phyloP scores from a whole-genome alignment of 2,113 vertebrate genomes.

The Chascanopsetta lugubris region DNA sequence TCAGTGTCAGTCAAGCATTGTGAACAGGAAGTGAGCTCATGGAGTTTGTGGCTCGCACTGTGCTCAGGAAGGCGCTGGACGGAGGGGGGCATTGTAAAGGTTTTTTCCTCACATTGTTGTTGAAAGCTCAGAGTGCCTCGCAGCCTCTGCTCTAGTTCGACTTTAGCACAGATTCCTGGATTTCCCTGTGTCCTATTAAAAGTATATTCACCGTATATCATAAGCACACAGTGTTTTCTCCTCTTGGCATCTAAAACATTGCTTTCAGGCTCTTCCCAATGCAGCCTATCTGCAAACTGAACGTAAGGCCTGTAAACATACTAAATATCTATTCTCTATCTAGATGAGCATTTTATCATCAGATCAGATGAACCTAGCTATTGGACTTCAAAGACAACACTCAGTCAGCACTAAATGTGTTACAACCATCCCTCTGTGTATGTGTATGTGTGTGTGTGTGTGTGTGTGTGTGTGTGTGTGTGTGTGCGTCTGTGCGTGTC shows the following conservation, averaged over 20 bases:
- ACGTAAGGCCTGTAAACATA: background rate
- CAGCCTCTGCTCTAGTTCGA: constrained; percentile 12
- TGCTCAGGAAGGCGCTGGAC: constrained; percentile 66
- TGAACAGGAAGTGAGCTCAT: constrained; percentile 76
- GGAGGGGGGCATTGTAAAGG: constrained; percentile 48
- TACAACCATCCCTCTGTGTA: constrained; percentile 21
- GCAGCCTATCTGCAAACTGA: background rate
- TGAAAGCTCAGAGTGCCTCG: constrained; percentile 28
- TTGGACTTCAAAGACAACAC: constrained; percentile 66
- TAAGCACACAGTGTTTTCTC: background rate
- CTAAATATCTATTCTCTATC: background rate
- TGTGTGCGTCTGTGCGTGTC: too few species aligned
- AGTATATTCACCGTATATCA: accelerated
- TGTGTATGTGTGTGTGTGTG: constrained; percentile 12
- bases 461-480: constrained; percentile 7
- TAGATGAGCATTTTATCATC: constrained; percentile 33
- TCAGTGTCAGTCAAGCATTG: constrained; percentile 13
- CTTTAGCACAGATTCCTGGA: background rate
- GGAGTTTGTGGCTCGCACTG: constrained; percentile 41
- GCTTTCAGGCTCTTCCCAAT: background rate
- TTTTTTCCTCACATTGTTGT: constrained; percentile 77
- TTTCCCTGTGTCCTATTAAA: background rate
- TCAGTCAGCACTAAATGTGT: constrained; percentile 37
- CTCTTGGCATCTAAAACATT: background rate
- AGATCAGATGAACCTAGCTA: constrained; percentile 62